Evolutionary conservation across 2,113 vertebrate species (phyloP).

Genomic region (Pedionomus torquatus): DNA sequence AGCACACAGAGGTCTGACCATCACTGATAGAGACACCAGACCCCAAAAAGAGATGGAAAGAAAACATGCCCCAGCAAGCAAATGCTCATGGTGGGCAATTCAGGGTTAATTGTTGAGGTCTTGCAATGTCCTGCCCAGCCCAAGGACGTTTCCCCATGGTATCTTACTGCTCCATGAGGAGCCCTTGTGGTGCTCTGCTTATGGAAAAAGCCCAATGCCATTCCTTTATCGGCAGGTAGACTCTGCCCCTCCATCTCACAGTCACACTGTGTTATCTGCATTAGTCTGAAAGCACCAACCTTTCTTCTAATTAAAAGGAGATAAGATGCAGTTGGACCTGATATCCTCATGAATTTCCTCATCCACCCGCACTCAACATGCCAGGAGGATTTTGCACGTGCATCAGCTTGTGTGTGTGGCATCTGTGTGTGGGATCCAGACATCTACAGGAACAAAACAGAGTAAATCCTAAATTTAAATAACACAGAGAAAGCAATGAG

Average conservation of each 20-base stretch:
- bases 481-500: background rate
- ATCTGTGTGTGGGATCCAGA: background rate
- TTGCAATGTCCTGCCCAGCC: background rate
- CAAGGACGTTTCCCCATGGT: background rate
- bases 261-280: background rate
- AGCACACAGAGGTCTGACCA: background rate
- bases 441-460: background rate
- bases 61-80: rapidly evolving
- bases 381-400: background rate
- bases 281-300: background rate
- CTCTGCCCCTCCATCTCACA: background rate
- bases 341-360: background rate
- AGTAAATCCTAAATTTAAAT: background rate
- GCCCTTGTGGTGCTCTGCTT: background rate
- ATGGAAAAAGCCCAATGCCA: rapidly evolving
- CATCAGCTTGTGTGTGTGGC: too few relatives aligned
- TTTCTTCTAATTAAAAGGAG: background rate
- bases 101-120: rapidly evolving
- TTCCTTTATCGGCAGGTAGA: background rate
- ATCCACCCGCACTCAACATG: rapidly evolving
- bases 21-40: rapidly evolving
- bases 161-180: background rate
- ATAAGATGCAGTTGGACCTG: background rate
- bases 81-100: background rate
- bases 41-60: background rate